phyloP scores from a whole-genome alignment of 2,888 invertebrate species.

The Seira sanloemensis region DNA sequence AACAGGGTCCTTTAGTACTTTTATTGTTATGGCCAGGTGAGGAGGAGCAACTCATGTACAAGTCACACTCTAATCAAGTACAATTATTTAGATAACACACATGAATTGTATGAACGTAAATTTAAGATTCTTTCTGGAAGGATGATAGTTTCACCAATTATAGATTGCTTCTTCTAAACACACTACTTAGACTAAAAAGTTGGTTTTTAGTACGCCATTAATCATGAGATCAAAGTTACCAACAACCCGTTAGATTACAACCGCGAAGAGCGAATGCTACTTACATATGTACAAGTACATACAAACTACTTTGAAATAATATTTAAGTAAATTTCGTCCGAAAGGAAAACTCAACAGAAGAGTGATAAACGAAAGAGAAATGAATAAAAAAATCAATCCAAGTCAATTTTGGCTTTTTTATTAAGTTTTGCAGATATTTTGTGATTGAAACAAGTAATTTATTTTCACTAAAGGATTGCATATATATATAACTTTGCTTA shows the following conservation, averaged over 20 bases:
- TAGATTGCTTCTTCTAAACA: no score
- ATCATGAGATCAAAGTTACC: neutral
- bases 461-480: neutral
- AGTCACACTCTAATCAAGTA: slow-evolving; percentile 61
- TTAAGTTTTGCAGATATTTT: no score
- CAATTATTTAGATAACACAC: slow-evolving; percentile 30
- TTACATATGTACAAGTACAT: neutral
- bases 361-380: neutral
- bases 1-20: slow-evolving; percentile 80
- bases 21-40: slow-evolving; percentile 63
- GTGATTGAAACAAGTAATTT: neutral
- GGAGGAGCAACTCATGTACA: slow-evolving; percentile 64
- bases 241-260: neutral
- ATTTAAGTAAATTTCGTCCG: neutral
- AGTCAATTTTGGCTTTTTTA: neutral
- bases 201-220: neutral
- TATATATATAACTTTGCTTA: neutral
- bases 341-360: neutral
- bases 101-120: neutral
- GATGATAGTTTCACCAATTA: no score
- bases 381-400: slow-evolving; percentile 36
- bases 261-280: neutral
- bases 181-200: neutral
- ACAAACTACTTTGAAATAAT: neutral
- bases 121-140: neutral